Evolutionary conservation across 2,888 invertebrate genomes (phyloP).

Genomic region (Penaeus monodon): DNA sequence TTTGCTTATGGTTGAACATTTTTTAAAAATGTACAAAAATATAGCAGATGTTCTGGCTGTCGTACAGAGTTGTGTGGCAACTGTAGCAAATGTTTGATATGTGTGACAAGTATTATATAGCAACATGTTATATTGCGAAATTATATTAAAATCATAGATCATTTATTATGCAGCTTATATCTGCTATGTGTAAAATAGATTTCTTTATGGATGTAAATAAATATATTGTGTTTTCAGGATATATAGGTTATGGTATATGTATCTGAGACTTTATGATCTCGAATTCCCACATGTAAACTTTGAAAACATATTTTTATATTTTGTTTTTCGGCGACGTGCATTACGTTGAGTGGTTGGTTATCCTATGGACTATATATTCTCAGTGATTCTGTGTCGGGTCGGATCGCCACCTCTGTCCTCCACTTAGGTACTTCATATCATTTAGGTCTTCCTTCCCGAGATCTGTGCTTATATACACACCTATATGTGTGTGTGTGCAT

Average conservation of each 20-base stretch:
- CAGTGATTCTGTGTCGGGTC: too few relatives aligned
- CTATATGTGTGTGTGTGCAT: too few relatives aligned
- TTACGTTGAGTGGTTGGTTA: too few relatives aligned
- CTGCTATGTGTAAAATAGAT: conserved; percentile 27
- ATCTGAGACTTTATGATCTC: conserved; percentile 23
- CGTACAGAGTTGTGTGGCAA: conserved; percentile 17
- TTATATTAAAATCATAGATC: conserved; percentile 23
- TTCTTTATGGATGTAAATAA: conserved; percentile 31
- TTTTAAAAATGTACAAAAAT: conserved; percentile 9
- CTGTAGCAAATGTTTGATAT: conserved; percentile 12
- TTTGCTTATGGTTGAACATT: conserved; percentile 14
- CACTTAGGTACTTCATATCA: too few relatives aligned
- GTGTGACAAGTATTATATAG: conserved; percentile 27
- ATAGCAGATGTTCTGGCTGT: conserved; percentile 12
- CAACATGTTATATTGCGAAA: conserved; percentile 11
- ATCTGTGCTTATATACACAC: too few relatives aligned
- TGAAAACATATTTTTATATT: conserved; percentile 12
- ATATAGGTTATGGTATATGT: conserved; percentile 28
- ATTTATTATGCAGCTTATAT: conserved; percentile 25
- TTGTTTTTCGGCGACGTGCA: neutral
- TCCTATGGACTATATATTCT: too few relatives aligned
- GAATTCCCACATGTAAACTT: conserved; percentile 22
- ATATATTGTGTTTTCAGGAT: conserved; percentile 26
- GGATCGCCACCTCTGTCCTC: too few relatives aligned
- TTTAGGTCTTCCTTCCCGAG: too few relatives aligned